Evolutionary conservation across 2,797 vertebrate genomes (phyloP).

Genomic region (Peromyscus aztecus): DNA sequence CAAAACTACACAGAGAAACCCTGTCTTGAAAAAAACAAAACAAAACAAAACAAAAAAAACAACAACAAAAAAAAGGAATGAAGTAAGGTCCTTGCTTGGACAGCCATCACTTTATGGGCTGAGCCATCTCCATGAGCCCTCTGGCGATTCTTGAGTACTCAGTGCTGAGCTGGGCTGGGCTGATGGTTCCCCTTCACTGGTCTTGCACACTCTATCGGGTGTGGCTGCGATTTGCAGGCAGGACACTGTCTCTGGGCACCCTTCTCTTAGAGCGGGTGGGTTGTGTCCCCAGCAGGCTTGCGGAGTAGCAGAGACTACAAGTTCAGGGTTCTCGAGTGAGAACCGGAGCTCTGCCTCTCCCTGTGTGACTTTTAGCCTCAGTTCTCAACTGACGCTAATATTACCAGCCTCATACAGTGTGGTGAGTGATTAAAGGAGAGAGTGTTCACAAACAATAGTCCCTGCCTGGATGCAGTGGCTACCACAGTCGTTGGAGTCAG

Average conservation of each 20-base stretch:
- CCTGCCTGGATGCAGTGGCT: background rate
- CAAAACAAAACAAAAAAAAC: too few relatives aligned
- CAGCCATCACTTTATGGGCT: background rate
- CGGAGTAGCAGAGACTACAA: background rate
- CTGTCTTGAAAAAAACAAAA: too few relatives aligned
- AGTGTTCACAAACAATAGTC: too few relatives aligned
- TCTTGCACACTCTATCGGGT: background rate
- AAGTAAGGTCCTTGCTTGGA: background rate
- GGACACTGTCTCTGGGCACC: background rate
- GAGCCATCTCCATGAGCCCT: background rate
- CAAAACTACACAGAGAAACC: too few relatives aligned
- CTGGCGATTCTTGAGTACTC: background rate
- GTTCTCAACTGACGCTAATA: background rate
- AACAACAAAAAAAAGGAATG: too few relatives aligned
- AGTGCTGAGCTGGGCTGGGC: background rate
- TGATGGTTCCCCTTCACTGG: background rate
- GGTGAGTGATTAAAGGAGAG: background rate
- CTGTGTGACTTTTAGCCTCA: slow-evolving; percentile 15
- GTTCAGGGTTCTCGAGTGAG: background rate
- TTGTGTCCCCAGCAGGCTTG: background rate
- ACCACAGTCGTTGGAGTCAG: background rate
- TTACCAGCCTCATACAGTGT: background rate
- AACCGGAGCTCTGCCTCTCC: background rate
- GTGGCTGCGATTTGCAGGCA: background rate
- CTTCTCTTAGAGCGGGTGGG: background rate